Conservation (phyloP, 2,113 vertebrate genomes). For the Okapia johnstoni region DNA sequence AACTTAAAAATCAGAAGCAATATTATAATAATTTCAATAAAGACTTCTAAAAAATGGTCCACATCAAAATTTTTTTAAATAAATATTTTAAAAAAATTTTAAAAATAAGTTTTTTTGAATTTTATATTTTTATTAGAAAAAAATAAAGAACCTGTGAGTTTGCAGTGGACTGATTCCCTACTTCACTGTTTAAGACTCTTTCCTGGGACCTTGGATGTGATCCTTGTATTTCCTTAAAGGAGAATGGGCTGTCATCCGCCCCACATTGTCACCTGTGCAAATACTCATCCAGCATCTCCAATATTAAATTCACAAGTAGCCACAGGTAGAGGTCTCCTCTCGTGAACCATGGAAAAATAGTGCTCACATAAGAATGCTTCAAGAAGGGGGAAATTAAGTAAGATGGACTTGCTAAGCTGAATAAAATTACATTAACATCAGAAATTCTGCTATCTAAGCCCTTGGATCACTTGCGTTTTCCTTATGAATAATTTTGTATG, state of each 20-base stretch:
- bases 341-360: not conserved
- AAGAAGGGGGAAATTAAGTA: not conserved
- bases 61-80: not conserved
- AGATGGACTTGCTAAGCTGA: not conserved
- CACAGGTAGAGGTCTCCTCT: not conserved
- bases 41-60: no score
- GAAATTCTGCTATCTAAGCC: not conserved
- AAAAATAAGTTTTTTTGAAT: not conserved
- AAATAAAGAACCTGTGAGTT: not conserved
- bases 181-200: not conserved
- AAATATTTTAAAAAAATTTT: no score
- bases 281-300: not conserved
- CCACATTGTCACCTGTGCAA: no score
- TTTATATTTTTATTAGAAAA: not conserved
- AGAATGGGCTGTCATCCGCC: not conserved
- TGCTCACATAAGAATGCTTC: not conserved
- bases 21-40: no score
- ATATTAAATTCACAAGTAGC: not conserved
- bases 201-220: rapidly evolving
- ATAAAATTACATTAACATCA: constrained; percentile 1
- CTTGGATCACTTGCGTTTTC: not conserved
- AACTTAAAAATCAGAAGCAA: no score
- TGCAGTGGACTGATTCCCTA: not conserved
- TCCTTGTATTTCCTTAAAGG: not conserved
- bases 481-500: not conserved